phyloP scores from a whole-genome alignment of 2,888 invertebrate genomes.

The Keiferia lycopersicella region DNA sequence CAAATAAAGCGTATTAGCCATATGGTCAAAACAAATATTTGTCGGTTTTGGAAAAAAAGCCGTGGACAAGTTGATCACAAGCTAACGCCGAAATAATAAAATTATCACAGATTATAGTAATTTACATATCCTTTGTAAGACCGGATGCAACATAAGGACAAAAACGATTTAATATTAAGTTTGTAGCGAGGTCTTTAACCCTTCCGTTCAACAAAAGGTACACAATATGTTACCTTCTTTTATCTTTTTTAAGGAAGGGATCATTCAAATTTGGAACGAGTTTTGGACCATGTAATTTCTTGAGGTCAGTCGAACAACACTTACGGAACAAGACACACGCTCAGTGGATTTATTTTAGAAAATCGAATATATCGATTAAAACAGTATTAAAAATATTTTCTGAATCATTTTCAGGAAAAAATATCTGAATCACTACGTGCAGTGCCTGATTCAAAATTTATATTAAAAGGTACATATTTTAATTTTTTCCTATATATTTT shows the following conservation, averaged over 20 bases:
- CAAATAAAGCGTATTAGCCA: constrained; percentile 49
- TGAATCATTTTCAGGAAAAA: not conserved
- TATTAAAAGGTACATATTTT: constrained; percentile 1
- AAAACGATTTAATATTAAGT: constrained; percentile 80
- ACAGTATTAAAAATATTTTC: not conserved
- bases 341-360: constrained; percentile 35
- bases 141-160: constrained; percentile 77
- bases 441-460: constrained; percentile 2
- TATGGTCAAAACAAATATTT: constrained; percentile 72
- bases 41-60: constrained; percentile 44
- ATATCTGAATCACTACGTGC: not conserved
- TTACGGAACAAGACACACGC: constrained; percentile 63
- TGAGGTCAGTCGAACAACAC: constrained; percentile 73
- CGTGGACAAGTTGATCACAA: constrained; percentile 75
- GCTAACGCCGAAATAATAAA: constrained; percentile 75
- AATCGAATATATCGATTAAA: constrained; percentile 23
- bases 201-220: constrained; percentile 76
- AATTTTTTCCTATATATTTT: not conserved
- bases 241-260: constrained; percentile 67
- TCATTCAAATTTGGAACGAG: constrained; percentile 76
- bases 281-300: constrained; percentile 58
- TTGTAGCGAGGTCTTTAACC: constrained; percentile 74
- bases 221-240: constrained; percentile 71
- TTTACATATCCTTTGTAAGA: constrained; percentile 76
- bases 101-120: constrained; percentile 79